A percentile compares a stretch with the other conserved stretches of the same genome.
Evolutionary conservation across 2,888 invertebrate genomes (phyloP).

Genomic region (Neocrepidodera transversa): DNA sequence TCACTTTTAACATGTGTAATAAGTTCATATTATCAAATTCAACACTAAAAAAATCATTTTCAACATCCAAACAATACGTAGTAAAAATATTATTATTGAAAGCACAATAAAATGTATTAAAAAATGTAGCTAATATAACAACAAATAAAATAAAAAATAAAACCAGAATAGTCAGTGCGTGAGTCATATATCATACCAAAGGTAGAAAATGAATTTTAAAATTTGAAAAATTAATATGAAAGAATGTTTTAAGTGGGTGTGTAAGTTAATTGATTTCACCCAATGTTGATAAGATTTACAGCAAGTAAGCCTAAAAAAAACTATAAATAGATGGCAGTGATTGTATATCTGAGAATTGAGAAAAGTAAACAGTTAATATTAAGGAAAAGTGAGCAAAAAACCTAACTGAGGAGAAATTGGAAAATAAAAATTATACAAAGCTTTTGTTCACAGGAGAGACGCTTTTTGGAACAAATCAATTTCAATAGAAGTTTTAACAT

Average conservation of each 20-base stretch:
- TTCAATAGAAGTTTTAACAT: no score
- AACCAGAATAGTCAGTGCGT: background rate
- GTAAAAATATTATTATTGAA: slow-evolving; percentile 4
- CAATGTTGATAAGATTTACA: background rate
- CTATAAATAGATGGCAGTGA: background rate
- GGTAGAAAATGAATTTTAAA: slow-evolving; percentile 3
- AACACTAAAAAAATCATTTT: background rate
- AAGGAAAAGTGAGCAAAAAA: no score
- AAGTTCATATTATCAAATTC: background rate
- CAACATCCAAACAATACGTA: background rate
- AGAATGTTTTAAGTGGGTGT: slow-evolving; percentile 8
- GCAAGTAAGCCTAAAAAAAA: background rate
- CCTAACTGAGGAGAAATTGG: no score
- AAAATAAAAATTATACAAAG: no score
- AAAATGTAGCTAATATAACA: slow-evolving; percentile 2
- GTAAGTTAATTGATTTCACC: slow-evolving; percentile 1
- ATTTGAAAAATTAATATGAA: slow-evolving; percentile 5
- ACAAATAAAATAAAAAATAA: slow-evolving; percentile 6
- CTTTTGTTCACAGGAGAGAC: no score
- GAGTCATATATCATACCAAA: slow-evolving; percentile 4
- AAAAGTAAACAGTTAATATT: background rate
- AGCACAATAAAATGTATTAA: slow-evolving; percentile 4
- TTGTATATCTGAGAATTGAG: background rate
- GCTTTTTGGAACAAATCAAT: no score
- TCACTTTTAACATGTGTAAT: no score